Base-by-base conservation (phyloP, 2,797 vertebrate genomes). In the Oreonectes daqikongensis region DNA sequence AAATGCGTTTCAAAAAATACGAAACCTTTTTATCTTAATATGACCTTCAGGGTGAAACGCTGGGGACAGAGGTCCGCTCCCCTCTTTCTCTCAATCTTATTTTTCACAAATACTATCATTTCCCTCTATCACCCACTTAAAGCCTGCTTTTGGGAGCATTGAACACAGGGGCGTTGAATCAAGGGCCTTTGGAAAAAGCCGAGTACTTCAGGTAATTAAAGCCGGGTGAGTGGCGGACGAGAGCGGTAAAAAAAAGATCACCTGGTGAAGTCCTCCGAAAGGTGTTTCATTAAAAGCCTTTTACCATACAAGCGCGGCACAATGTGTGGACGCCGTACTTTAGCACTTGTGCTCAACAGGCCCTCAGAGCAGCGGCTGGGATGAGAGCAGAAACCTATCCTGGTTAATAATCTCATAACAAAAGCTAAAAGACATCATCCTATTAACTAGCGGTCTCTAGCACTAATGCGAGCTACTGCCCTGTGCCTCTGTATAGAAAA, bases 341-440 rank as follows among this genome's bases (percentile, higher is more conserved):
- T 95, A 95, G 93, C 93, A 95, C 96, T 98, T 94, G 91, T 94
- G 84, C 92, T 95, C 95, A 90, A 95, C 92, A 92, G 94, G 95
- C 94, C 93, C 96, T 96, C 94, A 93, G 95, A 94, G 87, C 90
- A 91, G 93, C 92, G 81, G 86, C 82, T 85, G 81, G 80, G 93
- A 94, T 91, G 93, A 91, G 93, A 94, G 93, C 88, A 94, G 95
- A 95, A 94, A 95, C 92, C 95, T 94, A 94, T 95, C 94, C 95
- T 92, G 92, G 94, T 95, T 97, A 96, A 98, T 99, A 97, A 99
- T 97, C 96, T 99, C 90, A 93, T 94, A 95, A 99, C 97, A 99
- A 98, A 97, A 96, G 96, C 95, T 95, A 96, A 96, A 96, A 98
- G 95, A 96, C 96, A 98, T 98, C 97, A 98, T 98, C 97, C 96